Evolutionary conservation across 2,888 invertebrate genomes (phyloP).

Genomic region (Leptinotarsa tumamoca): DNA sequence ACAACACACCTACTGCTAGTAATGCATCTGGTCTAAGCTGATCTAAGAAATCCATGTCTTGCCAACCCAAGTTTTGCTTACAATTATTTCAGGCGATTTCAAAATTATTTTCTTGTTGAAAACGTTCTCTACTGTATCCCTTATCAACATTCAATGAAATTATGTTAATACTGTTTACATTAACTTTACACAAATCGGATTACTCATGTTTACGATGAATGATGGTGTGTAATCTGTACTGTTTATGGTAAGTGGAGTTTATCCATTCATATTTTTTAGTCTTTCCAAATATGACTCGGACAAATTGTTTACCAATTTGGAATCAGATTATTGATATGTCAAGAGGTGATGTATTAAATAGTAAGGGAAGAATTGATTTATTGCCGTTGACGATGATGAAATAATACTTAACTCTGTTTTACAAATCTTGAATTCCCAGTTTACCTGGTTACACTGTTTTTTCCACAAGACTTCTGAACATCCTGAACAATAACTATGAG

Average conservation of each 20-base stretch:
- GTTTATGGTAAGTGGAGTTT: not conserved
- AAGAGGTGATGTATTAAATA: too few relatives aligned
- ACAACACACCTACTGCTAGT: not conserved
- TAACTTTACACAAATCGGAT: not conserved
- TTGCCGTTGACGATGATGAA: too few relatives aligned
- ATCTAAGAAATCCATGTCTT: not conserved
- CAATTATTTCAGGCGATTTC: not conserved
- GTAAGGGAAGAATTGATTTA: too few relatives aligned
- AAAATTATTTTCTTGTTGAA: too few relatives aligned
- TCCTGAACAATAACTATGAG: too few relatives aligned
- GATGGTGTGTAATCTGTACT: constrained; percentile 3
- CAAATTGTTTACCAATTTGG: not conserved
- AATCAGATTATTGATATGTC: not conserved
- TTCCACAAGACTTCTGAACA: too few relatives aligned
- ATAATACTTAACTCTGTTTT: too few relatives aligned
- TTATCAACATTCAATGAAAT: not conserved
- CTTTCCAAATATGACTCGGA: not conserved
- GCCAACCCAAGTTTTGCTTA: too few relatives aligned
- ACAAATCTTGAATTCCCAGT: too few relatives aligned
- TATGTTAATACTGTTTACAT: not conserved
- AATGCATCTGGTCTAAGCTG: constrained; percentile 1
- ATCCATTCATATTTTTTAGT: constrained; percentile 8
- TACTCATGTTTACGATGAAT: not conserved
- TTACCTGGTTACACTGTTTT: too few relatives aligned
- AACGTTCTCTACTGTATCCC: not conserved